Evolutionary conservation across 92 coral and sea anemone genomes (phyloP).

Genomic region (Palythoa grandis): DNA sequence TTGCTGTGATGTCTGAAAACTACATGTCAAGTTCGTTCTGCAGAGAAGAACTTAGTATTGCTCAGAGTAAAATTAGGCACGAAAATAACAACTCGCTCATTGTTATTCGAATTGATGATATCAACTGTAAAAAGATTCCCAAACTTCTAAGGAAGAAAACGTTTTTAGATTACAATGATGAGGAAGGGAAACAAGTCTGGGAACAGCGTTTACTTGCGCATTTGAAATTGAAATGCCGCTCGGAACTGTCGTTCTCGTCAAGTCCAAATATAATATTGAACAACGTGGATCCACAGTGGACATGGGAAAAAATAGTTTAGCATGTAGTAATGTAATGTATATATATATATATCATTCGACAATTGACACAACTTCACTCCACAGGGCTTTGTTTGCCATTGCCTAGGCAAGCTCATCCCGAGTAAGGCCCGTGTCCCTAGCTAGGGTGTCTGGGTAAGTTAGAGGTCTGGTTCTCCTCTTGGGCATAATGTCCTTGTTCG

Average conservation of each 20-base stretch:
- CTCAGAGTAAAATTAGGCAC: slow-evolving; percentile 3
- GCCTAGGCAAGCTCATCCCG: no score
- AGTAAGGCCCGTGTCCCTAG: no score
- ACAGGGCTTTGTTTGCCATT: no score
- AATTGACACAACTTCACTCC: no score
- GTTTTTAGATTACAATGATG: slow-evolving; percentile 30
- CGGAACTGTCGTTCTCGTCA: neutral
- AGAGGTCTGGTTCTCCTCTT: no score
- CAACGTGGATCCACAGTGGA: neutral
- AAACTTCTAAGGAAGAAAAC: slow-evolving; percentile 36
- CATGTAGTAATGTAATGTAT: neutral
- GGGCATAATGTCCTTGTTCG: no score
- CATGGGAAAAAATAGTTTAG: neutral
- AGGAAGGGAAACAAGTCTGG: slow-evolving; percentile 23
- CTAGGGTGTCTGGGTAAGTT: no score
- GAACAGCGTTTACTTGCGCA: slow-evolving; percentile 8
- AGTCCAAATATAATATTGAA: neutral
- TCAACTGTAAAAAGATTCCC: slow-evolving; percentile 7
- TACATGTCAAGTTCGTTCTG: slow-evolving; percentile 42
- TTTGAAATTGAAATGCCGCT: neutral
- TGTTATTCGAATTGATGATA: slow-evolving; percentile 37
- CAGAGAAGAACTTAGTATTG: slow-evolving; percentile 33
- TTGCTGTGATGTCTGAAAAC: slow-evolving; percentile 24
- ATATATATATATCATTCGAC: no score
- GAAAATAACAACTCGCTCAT: slow-evolving; percentile 29